A percentile compares a stretch with the other conserved stretches of the same genome.
These are phyloP conservation scores for Pontoporia blainvillei DNA, from an alignment of 2,113 vertebrate genomes.

Conservation along the genomic window DNA sequence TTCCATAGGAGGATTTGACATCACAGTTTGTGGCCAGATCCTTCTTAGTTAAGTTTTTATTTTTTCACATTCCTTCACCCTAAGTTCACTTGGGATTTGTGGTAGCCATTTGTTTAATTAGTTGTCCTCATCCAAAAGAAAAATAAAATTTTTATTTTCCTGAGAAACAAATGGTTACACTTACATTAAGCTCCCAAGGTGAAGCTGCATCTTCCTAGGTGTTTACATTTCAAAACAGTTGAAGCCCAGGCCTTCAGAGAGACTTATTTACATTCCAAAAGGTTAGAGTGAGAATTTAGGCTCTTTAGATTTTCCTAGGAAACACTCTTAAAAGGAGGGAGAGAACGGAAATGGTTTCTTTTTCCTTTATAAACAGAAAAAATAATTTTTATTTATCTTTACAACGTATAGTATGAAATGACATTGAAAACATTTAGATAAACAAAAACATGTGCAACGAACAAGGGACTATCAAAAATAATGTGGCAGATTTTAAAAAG, in stretches of 20 bases:
- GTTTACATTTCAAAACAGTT: neutral
- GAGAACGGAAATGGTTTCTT: neutral
- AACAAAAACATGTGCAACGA: neutral
- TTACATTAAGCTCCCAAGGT: neutral
- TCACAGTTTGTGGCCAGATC: neutral
- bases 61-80: neutral
- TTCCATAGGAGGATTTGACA: neutral
- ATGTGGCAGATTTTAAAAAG: neutral
- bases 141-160: neutral
- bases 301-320: neutral
- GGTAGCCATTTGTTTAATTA: neutral
- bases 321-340: neutral
- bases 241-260: neutral
- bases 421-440: neutral
- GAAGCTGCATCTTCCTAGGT: neutral
- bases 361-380: neutral
- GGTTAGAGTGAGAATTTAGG: neutral
- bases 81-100: neutral
- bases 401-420: neutral
- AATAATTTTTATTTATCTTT: neutral
- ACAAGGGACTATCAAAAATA: neutral
- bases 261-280: neutral
- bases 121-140: neutral
- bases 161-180: neutral
- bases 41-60: neutral